Evolutionary conservation across 1,140 invertebrate species (phyloP), one percentile per base, ranked within the genome.

Genomic region (Drosophila watanabei): DNA sequence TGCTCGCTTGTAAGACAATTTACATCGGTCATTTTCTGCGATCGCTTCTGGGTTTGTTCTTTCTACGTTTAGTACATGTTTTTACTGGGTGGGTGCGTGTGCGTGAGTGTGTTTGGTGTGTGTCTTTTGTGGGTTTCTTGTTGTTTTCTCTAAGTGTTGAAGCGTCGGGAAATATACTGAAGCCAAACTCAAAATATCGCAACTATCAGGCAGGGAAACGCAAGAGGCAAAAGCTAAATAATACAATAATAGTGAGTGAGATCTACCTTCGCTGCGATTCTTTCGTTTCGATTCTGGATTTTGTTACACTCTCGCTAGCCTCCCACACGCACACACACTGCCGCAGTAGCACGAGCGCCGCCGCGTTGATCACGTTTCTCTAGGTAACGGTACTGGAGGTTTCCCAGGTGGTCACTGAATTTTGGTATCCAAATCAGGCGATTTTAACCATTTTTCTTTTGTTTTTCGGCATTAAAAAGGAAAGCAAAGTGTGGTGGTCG

Each of bases 1-100:
- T 82, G 78, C 73, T 88, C 86, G 81, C 85, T 89, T 89, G 85
- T 85, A 89, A 89, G 72, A 89, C 85, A 90, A 89, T 89, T 89
- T 89, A 89, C 86, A 89, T 89, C 85, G 80, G 86, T 89, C 85
- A 89, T 89, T 88, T 81, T 86, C 51, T 79, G 58, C 62, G 52
- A 54, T 75, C 64, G 54, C 52, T 68, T 56, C 43, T 51, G 52
- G 56, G 49, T 56, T 49, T 37, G 35, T 73, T 71, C 57, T 63
- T 37, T 71, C 48, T 61, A 33, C 28, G 28, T 37, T 48, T 64
- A 69, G 43, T 88, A 79, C 80, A 77, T 88, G 56, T 75, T 71
- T 81, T 71, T 81, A 75, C 76, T 80, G 69, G 80, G 57, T 80
- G 69, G 80, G 57, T 89, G 65, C 83, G 57, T 70, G 62, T 78